Percentiles rank a stretch among this genome's conserved stretches.
phyloP scores from a whole-genome alignment of 2,888 invertebrate genomes.

The Polydrusus pterygomalis region DNA sequence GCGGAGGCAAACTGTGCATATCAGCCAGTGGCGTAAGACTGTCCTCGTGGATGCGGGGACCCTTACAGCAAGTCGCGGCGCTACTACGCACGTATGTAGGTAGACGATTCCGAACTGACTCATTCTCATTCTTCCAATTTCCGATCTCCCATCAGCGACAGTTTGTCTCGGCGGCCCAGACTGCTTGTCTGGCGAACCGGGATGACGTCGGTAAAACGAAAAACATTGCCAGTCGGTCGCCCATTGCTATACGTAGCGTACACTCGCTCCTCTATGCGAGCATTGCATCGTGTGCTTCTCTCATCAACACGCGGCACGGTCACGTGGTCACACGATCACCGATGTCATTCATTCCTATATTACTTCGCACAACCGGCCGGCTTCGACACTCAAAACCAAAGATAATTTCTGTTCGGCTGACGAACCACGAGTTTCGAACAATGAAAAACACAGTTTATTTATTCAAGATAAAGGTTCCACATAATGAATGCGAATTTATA shows the following conservation, averaged over 20 bases:
- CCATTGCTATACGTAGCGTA: conserved; percentile 30
- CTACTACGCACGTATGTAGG: conserved; percentile 22
- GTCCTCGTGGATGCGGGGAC: conserved; percentile 27
- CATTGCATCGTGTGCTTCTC: conserved; percentile 6
- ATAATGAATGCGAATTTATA: too few relatives aligned
- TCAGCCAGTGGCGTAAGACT: conserved; percentile 11
- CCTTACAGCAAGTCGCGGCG: neutral
- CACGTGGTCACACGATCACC: neutral
- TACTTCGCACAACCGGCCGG: conserved; percentile 7
- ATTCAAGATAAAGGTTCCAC: too few relatives aligned
- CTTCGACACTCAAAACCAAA: conserved; percentile 8
- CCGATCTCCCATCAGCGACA: conserved; percentile 35
- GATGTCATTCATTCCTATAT: conserved; percentile 12
- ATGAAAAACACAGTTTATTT: too few relatives aligned
- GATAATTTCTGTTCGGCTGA: neutral
- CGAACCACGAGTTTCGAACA: neutral
- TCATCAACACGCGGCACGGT: conserved; percentile 28
- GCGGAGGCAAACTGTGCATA: neutral
- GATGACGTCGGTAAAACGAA: conserved; percentile 39
- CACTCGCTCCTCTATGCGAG: conserved; percentile 1
- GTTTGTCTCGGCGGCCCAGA: conserved; percentile 19
- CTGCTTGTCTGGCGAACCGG: conserved; percentile 44
- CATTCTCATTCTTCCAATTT: conserved; percentile 40
- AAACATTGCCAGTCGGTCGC: conserved; percentile 40
- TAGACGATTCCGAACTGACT: conserved; percentile 32